These are phyloP conservation scores for Progne subis DNA, from an alignment of 2,113 vertebrate genomes.

Conservation along the genomic window DNA sequence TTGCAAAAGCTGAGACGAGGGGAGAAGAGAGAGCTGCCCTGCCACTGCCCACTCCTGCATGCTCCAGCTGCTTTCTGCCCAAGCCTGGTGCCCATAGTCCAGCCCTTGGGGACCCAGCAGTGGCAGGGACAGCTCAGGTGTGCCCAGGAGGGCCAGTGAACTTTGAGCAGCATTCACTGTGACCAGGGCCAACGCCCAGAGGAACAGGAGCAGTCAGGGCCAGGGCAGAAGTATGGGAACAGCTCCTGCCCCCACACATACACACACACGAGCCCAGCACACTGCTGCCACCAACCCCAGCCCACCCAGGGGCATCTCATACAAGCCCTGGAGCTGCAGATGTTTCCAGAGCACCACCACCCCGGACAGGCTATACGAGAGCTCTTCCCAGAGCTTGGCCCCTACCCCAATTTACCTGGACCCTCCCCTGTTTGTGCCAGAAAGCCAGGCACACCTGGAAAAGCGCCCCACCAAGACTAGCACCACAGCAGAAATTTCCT, in stretches of 20 bases:
- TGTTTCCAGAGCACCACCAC: not conserved
- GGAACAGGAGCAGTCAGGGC: not conserved
- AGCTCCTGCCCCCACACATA: not conserved
- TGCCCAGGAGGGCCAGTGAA: not conserved
- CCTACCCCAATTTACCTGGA: not conserved
- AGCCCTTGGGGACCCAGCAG: not conserved
- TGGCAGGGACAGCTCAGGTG: not conserved
- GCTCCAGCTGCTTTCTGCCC: accelerated
- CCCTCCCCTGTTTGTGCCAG: not conserved
- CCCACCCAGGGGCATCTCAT: not conserved
- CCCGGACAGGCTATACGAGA: accelerated
- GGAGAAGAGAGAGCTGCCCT: not conserved
- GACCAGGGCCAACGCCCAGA: slow-evolving; percentile 5
- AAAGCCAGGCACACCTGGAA: not conserved
- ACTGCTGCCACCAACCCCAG: not conserved
- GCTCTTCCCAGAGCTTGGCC: not conserved
- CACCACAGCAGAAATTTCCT: not conserved
- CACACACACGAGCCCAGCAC: accelerated
- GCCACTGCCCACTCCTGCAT: accelerated
- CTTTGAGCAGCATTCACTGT: not conserved
- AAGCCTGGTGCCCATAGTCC: not conserved
- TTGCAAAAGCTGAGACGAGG: accelerated
- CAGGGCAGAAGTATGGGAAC: accelerated
- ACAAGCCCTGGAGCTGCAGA: not conserved
- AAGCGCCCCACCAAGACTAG: not conserved